Conservation (phyloP, 2,888 invertebrate species). For the Euspilapteryx auroguttella region DNA sequence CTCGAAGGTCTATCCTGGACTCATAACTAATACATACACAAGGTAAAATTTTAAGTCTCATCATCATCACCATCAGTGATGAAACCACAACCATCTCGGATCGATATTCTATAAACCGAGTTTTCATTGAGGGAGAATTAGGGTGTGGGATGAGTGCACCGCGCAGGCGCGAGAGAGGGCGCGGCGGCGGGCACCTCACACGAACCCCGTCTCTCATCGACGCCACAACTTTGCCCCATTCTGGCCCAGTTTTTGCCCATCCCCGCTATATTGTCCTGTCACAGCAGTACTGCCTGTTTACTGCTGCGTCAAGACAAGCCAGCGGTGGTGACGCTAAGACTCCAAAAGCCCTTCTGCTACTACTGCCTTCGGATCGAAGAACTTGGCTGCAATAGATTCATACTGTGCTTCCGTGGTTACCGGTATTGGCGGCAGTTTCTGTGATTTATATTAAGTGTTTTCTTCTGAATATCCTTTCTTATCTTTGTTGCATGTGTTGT, state of each 20-base stretch:
- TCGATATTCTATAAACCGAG: constrained; percentile 49
- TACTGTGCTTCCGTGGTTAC: no score
- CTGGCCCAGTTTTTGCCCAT: no score
- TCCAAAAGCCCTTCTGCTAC: no score
- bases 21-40: no score
- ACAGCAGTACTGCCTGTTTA: constrained; percentile 89
- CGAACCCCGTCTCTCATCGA: constrained; percentile 48
- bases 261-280: constrained; percentile 97
- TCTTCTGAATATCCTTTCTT: constrained; percentile 3
- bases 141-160: constrained; percentile 13
- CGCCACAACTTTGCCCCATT: no score
- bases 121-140: constrained; percentile 42
- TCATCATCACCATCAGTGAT: no score
- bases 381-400: no score
- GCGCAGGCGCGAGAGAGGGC: constrained; percentile 43
- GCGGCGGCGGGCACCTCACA: constrained; percentile 53
- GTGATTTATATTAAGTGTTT: constrained; percentile 6
- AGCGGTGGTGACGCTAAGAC: constrained; percentile 36
- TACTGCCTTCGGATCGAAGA: no score
- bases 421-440: background rate
- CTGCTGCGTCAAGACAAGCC: constrained; percentile 92
- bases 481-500: constrained; percentile 5
- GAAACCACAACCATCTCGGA: no score
- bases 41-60: no score
- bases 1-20: no score